Percentiles rank a stretch among this genome's conserved stretches.
Conservation (phyloP, 2,113 vertebrate species). For the Proteles cristata region DNA sequence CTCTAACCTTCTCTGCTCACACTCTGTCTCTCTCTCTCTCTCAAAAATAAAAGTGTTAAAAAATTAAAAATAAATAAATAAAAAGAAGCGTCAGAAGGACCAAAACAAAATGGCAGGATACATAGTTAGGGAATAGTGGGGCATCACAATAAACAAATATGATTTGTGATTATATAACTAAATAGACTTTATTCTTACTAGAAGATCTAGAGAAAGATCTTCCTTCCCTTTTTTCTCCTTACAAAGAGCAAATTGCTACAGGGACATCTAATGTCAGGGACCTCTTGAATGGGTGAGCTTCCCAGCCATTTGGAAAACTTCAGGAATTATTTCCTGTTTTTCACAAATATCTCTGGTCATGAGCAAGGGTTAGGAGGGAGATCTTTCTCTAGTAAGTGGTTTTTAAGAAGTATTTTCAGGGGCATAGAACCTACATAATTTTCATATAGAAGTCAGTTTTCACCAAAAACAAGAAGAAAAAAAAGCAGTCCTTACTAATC, state of each 20-base stretch:
- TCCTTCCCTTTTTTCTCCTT: neutral
- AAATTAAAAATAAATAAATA: too few relatives aligned
- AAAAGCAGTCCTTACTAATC: neutral
- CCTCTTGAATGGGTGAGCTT: neutral
- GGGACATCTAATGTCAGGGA: neutral
- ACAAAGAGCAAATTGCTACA: neutral
- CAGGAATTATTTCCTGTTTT: conserved; percentile 38
- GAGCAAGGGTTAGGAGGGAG: neutral
- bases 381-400: neutral
- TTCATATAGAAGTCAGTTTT: conserved; percentile 42
- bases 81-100: neutral
- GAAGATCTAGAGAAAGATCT: neutral
- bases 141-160: neutral
- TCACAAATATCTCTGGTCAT: conserved; percentile 46
- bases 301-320: conserved; percentile 7
- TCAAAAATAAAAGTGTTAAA: too few relatives aligned
- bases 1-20: too few relatives aligned
- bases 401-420: neutral
- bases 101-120: neutral
- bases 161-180: neutral
- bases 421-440: neutral
- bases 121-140: neutral
- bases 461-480: neutral
- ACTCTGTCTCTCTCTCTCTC: too few relatives aligned
- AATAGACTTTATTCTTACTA: neutral